These are phyloP conservation scores for Nematopogon swammerdamellus DNA, from an alignment of 2,888 invertebrate species.

Conservation along the genomic window DNA sequence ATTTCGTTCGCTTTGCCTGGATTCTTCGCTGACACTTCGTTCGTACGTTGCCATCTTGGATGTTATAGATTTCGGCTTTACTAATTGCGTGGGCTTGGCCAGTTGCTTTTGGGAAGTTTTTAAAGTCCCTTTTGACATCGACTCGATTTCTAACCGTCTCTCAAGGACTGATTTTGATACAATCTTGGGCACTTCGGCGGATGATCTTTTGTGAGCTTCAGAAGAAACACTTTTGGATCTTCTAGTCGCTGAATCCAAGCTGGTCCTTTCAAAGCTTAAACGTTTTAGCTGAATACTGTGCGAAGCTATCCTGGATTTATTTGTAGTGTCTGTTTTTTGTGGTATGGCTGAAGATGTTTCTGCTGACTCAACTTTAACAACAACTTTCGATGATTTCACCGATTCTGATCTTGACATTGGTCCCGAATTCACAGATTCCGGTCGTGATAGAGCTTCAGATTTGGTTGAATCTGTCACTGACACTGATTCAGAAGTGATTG, in stretches of 20 bases:
- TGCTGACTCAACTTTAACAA: not conserved
- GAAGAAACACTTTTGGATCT: constrained; percentile 24
- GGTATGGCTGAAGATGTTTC: not conserved
- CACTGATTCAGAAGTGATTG: not conserved
- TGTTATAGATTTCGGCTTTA: constrained; percentile 35
- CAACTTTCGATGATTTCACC: not conserved
- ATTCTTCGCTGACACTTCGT: constrained; percentile 14
- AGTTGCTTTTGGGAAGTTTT: constrained; percentile 19
- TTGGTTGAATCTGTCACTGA: not conserved
- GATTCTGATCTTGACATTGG: not conserved
- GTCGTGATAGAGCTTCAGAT: not conserved
- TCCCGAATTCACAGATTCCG: not conserved
- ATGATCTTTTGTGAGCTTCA: constrained; percentile 21
- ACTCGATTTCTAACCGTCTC: constrained; percentile 44
- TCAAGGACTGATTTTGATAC: constrained; percentile 43
- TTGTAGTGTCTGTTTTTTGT: not conserved
- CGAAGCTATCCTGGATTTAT: constrained; percentile 20
- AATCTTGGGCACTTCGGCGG: constrained; percentile 29
- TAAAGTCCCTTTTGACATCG: constrained; percentile 26
- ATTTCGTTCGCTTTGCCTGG: constrained; percentile 11
- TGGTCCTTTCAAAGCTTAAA: constrained; percentile 45
- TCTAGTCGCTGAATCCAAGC: constrained; percentile 43
- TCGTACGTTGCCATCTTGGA: constrained; percentile 40
- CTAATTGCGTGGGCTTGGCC: constrained; percentile 27
- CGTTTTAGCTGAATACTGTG: constrained; percentile 44